Percentiles rank a stretch among this genome's conserved stretches.
phyloP scores from a whole-genome alignment of 2,113 vertebrate genomes.

The Anarrhichthys ocellatus region DNA sequence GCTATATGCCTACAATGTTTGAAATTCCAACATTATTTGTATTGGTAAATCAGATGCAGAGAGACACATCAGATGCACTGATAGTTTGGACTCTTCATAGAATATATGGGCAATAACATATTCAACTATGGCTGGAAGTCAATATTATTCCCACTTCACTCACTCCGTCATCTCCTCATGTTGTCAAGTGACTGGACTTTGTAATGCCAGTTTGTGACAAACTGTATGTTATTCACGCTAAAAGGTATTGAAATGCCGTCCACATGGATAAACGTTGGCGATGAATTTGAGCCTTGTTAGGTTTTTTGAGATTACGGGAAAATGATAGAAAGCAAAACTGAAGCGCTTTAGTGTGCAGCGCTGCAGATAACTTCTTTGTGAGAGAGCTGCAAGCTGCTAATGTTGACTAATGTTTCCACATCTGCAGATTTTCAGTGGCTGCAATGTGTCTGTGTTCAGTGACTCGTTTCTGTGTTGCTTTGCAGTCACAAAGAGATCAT shows the following conservation, averaged over 20 bases:
- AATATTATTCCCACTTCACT: no score
- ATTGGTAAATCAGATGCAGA: no score
- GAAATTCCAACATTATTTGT: no score
- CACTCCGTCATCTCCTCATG: no score
- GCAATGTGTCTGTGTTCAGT: neutral
- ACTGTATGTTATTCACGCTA: neutral
- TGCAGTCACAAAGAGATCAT: neutral
- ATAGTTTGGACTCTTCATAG: no score
- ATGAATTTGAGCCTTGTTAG: neutral
- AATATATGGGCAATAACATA: no score
- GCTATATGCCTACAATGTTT: no score
- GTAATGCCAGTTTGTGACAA: no score
- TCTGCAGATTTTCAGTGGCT: neutral
- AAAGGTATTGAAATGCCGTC: neutral
- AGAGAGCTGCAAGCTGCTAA: neutral
- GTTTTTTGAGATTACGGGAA: neutral
- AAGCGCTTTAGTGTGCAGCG: neutral
- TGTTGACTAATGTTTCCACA: neutral
- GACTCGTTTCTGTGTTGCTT: neutral
- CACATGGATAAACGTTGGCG: neutral
- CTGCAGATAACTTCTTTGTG: neutral
- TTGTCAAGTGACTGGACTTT: no score
- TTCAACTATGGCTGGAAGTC: no score
- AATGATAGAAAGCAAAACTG: neutral
- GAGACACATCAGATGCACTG: no score